Evolutionary conservation across 2,888 invertebrate genomes (phyloP).

Genomic region (Leucophora obtusa): DNA sequence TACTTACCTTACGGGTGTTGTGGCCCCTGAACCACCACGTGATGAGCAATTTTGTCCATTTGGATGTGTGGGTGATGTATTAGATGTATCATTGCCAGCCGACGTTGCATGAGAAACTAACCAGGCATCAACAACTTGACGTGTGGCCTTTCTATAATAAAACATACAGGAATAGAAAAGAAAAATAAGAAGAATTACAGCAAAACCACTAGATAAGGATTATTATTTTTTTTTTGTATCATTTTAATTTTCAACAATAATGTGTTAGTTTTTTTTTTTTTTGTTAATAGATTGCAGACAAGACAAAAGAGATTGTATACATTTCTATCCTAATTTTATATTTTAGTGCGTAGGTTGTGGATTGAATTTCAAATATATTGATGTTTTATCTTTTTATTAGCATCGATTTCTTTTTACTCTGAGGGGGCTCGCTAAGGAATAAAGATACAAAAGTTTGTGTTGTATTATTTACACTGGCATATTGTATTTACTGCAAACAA

Average conservation of each 20-base stretch:
- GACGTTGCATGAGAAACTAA: slow-evolving; percentile 90
- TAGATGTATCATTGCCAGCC: slow-evolving; percentile 78
- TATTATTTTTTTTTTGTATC: background rate
- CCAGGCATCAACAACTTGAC: slow-evolving; percentile 96
- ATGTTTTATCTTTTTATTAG: background rate
- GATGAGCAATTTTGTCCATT: slow-evolving; percentile 81
- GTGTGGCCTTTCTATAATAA: slow-evolving; percentile 88
- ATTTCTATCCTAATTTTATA: background rate
- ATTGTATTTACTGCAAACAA: slow-evolving; percentile 12
- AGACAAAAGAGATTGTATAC: background rate
- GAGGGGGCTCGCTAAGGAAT: background rate
- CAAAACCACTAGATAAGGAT: slow-evolving; percentile 16
- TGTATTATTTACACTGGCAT: background rate
- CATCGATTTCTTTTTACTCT: background rate
- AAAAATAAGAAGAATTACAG: slow-evolving; percentile 18
- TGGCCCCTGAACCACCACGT: slow-evolving; percentile 90
- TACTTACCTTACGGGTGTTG: slow-evolving; percentile 91
- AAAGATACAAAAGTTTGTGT: no score
- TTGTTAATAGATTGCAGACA: background rate
- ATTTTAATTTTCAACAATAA: no score
- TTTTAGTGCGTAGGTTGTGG: background rate
- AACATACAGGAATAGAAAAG: slow-evolving; percentile 22
- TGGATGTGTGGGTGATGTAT: slow-evolving; percentile 80
- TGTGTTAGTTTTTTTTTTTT: no score
- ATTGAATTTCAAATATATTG: background rate